phyloP scores from a whole-genome alignment of 2,888 invertebrate species.

The Eudasyphora cyanicolor region DNA sequence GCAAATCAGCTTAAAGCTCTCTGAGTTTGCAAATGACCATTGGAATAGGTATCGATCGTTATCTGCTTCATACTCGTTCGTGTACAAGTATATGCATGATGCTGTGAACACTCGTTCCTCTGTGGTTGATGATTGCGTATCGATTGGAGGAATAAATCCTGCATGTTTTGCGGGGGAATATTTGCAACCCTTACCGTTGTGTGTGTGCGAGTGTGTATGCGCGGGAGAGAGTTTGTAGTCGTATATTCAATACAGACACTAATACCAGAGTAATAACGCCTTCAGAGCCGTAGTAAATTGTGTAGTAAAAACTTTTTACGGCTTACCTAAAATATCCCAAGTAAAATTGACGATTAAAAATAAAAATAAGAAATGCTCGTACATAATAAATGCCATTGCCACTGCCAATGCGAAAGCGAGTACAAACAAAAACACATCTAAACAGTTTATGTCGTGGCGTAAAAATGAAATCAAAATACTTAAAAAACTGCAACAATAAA shows the following conservation, averaged over 20 bases:
- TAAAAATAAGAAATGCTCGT: slow-evolving; percentile 47
- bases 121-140: too few species aligned
- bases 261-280: slow-evolving; percentile 1
- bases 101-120: too few species aligned
- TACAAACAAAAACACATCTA: slow-evolving; percentile 75
- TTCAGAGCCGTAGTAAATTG: slow-evolving; percentile 61
- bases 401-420: too few species aligned
- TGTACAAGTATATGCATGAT: too few species aligned
- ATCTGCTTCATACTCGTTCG: too few species aligned
- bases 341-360: slow-evolving; percentile 65
- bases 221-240: too few species aligned
- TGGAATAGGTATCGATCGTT: too few species aligned
- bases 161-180: too few species aligned
- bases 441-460: slow-evolving; percentile 77
- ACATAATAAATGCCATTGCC: slow-evolving; percentile 59
- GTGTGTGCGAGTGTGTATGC: neutral
- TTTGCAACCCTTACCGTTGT: too few species aligned
- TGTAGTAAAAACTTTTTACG: slow-evolving; percentile 65
- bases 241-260: neutral
- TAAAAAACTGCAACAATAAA: slow-evolving; percentile 76
- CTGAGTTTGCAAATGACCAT: too few species aligned
- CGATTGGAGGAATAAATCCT: too few species aligned
- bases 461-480: slow-evolving; percentile 78
- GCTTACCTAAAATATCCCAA: slow-evolving; percentile 65
- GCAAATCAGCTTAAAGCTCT: too few species aligned